Conservation (phyloP, 2,888 invertebrate genomes). For the Tromatobia lineatoria region DNA sequence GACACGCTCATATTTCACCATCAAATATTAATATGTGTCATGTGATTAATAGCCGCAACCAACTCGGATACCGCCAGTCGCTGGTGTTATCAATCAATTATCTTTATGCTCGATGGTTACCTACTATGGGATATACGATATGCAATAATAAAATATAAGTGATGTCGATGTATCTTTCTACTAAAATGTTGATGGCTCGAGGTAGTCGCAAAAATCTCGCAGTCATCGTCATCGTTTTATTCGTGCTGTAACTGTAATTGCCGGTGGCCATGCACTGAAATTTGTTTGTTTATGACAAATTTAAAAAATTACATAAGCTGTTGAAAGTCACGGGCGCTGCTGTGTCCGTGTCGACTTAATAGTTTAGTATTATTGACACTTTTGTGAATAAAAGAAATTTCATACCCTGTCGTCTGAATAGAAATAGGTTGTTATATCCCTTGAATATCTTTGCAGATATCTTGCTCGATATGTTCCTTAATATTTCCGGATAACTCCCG, state of each 20-base stretch:
- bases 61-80: not conserved
- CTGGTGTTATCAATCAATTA: constrained; percentile 8
- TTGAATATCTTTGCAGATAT: too few relatives aligned
- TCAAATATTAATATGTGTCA: constrained; percentile 3
- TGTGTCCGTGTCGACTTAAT: too few relatives aligned
- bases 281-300: too few relatives aligned
- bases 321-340: too few relatives aligned
- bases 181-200: too few relatives aligned
- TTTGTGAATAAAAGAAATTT: not conserved
- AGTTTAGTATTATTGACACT: not conserved
- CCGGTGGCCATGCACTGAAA: too few relatives aligned
- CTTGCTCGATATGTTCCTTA: too few relatives aligned
- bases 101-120: not conserved
- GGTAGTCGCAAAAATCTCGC: too few relatives aligned
- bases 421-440: not conserved
- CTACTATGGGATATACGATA: not conserved
- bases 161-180: not conserved
- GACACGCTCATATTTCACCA: constrained; percentile 2
- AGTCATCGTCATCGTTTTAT: too few relatives aligned
- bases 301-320: too few relatives aligned
- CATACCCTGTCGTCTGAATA: not conserved
- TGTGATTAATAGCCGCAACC: not conserved
- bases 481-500: too few relatives aligned
- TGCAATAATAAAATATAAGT: not conserved
- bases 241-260: too few relatives aligned